Conservation (phyloP, 2,113 vertebrate species). For the Arvicanthis niloticus region DNA sequence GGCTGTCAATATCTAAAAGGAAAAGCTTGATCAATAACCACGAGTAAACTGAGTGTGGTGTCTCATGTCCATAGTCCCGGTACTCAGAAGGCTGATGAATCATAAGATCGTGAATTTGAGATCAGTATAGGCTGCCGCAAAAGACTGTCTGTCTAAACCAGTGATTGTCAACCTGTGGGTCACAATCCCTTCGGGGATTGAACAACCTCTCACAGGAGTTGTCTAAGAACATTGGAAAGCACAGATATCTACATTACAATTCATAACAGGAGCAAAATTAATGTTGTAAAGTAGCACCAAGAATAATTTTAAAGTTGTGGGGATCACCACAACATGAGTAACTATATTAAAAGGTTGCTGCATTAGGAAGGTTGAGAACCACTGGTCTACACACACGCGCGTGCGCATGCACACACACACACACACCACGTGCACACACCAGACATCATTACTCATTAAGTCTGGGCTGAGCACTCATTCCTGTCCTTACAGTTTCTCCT, state of each 20-base stretch:
- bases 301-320: not conserved
- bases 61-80: not conserved
- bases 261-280: not conserved
- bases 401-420: not conserved
- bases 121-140: not conserved
- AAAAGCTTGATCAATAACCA: conserved; percentile 46
- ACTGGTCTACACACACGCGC: not conserved
- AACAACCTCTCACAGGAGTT: not conserved
- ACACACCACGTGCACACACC: not conserved
- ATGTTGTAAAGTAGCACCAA: not conserved
- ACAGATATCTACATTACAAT: not conserved
- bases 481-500: not conserved
- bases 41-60: not conserved
- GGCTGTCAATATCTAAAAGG: conserved; percentile 82
- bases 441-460: not conserved
- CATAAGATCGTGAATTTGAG: not conserved
- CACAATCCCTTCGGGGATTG: not conserved
- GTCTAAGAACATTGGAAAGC: not conserved
- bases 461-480: not conserved
- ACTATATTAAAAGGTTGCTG: not conserved
- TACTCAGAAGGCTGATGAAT: not conserved
- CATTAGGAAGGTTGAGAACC: not conserved
- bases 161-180: not conserved
- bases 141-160: not conserved
- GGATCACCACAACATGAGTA: not conserved